These are phyloP conservation scores for Ailurus styani DNA, from an alignment of 2,113 vertebrate genomes.

Conservation along the genomic window DNA sequence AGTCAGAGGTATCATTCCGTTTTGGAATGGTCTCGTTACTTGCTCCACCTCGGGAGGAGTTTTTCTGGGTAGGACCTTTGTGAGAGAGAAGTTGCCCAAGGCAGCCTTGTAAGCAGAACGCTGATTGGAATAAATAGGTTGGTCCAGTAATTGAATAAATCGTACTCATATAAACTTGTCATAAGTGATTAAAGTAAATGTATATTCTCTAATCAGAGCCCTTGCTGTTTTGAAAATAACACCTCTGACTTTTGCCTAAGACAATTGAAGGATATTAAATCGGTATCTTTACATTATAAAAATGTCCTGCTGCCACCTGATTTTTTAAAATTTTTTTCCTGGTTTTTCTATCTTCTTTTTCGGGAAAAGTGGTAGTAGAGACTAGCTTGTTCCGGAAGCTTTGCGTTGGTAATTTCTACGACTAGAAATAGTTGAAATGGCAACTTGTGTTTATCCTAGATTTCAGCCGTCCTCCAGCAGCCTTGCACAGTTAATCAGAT, in stretches of 20 bases:
- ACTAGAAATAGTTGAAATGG: background rate
- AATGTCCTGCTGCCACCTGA: background rate
- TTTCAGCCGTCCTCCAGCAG: background rate
- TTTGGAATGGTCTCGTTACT: background rate
- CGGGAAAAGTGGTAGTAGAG: background rate
- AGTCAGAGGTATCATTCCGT: background rate
- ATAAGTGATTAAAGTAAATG: background rate
- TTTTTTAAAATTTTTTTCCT: background rate
- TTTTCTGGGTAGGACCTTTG: background rate
- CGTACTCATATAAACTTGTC: background rate
- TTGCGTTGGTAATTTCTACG: background rate
- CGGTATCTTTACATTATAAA: background rate
- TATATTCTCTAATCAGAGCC: background rate
- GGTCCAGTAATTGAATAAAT: background rate
- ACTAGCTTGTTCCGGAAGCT: background rate
- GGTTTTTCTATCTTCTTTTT: background rate
- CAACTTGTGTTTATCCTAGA: background rate
- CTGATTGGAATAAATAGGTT: background rate
- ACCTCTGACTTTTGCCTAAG: background rate
- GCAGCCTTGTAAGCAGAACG: background rate
- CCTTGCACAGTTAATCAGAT: conserved; percentile 10
- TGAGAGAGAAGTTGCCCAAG: background rate
- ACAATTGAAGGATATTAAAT: background rate
- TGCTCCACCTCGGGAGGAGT: background rate
- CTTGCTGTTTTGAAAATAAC: conserved; percentile 4